A percentile compares a stretch with the other conserved stretches of the same genome.
phyloP scores from a whole-genome alignment of 2,113 vertebrate genomes.

The Megalops atlanticus region DNA sequence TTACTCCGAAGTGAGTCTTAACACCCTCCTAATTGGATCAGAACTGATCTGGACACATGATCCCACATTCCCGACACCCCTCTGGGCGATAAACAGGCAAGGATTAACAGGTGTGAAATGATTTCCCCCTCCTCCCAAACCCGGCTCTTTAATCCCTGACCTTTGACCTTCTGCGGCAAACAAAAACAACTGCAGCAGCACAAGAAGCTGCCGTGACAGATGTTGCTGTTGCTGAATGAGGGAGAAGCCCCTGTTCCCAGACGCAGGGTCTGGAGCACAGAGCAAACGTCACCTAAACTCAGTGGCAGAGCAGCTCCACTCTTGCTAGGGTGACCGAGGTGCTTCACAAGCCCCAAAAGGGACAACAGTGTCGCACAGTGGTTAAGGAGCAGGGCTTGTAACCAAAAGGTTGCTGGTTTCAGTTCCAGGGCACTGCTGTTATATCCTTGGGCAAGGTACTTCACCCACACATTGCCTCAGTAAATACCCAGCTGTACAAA shows the following conservation, averaged over 20 bases:
- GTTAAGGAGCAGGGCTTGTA: too few species aligned
- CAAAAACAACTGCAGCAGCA: constrained; percentile 32
- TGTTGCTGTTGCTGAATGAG: constrained; percentile 38
- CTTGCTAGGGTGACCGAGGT: too few species aligned
- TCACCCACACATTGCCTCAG: too few species aligned
- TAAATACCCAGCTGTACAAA: too few species aligned
- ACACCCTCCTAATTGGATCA: constrained; percentile 57
- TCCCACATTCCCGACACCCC: constrained; percentile 50
- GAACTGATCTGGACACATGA: constrained; percentile 48
- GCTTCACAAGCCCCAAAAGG: too few species aligned
- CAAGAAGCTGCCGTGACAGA: constrained; percentile 32
- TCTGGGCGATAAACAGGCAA: constrained; percentile 46
- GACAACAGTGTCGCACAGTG: too few species aligned
- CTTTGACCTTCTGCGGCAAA: constrained; percentile 26
- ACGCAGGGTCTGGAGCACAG: constrained; percentile 24
- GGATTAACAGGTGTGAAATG: constrained; percentile 40
- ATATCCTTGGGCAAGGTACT: too few species aligned
- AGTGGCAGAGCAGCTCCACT: too few species aligned
- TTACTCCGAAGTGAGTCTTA: not conserved
- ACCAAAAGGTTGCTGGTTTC: too few species aligned
- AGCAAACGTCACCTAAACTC: too few species aligned
- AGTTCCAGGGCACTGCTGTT: too few species aligned
- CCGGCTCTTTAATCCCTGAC: constrained; percentile 19
- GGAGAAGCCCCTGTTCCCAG: constrained; percentile 17
- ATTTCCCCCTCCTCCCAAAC: constrained; percentile 38